phyloP scores from a whole-genome alignment of 2,888 invertebrate genomes.

The Eristalis arbustorum region DNA sequence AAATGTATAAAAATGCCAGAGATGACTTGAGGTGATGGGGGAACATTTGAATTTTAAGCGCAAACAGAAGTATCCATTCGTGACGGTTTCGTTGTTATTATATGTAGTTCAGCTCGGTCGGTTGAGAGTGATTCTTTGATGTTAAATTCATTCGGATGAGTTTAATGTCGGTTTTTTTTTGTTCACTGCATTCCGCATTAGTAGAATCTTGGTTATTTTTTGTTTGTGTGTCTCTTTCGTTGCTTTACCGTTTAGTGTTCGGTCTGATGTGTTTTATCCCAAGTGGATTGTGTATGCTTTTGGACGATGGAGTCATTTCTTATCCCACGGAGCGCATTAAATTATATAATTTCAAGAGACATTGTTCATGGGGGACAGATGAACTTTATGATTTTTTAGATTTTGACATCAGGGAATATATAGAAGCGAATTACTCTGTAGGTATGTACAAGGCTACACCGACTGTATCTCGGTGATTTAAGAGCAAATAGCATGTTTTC shows the following conservation, averaged over 20 bases:
- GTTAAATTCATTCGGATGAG: slow-evolving; percentile 4
- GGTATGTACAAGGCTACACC: no score
- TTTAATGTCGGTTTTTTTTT: not conserved
- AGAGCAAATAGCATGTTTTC: no score
- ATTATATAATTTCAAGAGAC: not conserved
- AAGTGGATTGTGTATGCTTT: not conserved
- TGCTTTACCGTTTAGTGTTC: not conserved
- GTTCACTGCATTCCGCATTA: not conserved
- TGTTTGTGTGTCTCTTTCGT: not conserved
- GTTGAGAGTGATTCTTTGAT: slow-evolving; percentile 1
- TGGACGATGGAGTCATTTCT: not conserved
- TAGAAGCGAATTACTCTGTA: no score
- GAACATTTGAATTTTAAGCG: not conserved
- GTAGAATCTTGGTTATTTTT: not conserved
- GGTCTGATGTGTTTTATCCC: not conserved
- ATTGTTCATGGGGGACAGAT: no score
- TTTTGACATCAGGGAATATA: no score
- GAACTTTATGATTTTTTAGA: no score
- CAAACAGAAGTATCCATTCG: slow-evolving; percentile 15
- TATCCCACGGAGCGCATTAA: not conserved
- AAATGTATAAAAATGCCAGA: slow-evolving; percentile 38
- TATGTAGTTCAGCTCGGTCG: not conserved
- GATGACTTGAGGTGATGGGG: slow-evolving; percentile 62
- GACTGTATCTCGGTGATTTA: no score
- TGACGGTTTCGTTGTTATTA: slow-evolving; percentile 38